Conservation (phyloP, 2,797 vertebrate species). For the Lerista edwardsae region DNA sequence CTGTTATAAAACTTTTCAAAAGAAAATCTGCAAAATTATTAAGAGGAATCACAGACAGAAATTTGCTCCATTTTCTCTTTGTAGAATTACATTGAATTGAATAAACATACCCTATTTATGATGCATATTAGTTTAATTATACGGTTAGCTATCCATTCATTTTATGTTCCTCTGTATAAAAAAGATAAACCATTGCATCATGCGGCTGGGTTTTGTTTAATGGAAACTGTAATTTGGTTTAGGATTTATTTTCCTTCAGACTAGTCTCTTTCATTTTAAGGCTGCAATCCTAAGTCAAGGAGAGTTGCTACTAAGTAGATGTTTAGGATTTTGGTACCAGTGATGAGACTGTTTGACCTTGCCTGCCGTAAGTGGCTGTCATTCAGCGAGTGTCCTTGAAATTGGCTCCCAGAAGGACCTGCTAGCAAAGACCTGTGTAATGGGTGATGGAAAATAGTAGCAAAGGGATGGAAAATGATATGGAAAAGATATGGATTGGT, state of each 20-base stretch:
- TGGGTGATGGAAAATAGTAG: neutral
- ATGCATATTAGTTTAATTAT: slow-evolving; percentile 24
- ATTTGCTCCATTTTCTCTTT: slow-evolving; percentile 10
- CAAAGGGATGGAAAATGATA: neutral
- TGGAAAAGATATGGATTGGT: too few species aligned
- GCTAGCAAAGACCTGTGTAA: neutral
- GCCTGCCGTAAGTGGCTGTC: neutral
- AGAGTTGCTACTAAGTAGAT: neutral
- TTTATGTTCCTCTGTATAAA: neutral
- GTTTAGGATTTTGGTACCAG: neutral
- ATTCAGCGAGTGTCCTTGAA: neutral
- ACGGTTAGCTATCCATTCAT: slow-evolving; percentile 8
- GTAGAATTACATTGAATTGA: neutral
- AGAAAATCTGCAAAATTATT: neutral
- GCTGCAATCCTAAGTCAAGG: neutral
- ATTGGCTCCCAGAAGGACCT: neutral
- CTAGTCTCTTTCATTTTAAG: neutral
- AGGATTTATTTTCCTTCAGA: neutral
- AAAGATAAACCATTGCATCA: neutral
- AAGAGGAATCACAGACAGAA: neutral
- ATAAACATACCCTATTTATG: neutral
- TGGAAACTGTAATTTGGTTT: neutral
- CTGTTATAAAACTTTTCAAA: neutral
- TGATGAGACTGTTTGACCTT: neutral
- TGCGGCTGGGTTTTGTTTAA: neutral